Evolutionary conservation across 2,888 invertebrate species (phyloP), one percentile per base, ranked within the genome.

Genomic region (Argyresthia goedartella): DNA sequence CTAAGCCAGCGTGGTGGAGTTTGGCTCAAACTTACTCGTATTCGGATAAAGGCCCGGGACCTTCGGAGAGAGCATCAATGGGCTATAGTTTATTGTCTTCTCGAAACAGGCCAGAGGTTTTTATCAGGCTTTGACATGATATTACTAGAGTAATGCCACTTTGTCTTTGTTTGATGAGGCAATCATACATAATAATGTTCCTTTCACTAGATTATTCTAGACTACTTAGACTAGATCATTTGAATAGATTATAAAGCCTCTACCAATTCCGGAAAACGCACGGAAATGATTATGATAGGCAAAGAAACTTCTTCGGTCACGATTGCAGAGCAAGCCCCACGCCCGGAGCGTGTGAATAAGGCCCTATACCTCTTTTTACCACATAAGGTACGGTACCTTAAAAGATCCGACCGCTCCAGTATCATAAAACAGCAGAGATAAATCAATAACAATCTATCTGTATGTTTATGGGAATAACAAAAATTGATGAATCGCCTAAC

Each of bases 401-500:
- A 25, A 25, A 25, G 25, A 25, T 25, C 25, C 25, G 25, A 41
- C 4, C 4, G 13, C 41, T 13, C 13, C 8, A 41, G 13, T 41
- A 41, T 41, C 11, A 36, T 8, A 10, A 36, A 48, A 48, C 48
- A 36, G 13, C 35, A 4, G 13, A 9, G 36, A 48, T 48, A 48
- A 48, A 48, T 48, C 48, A 48, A 14, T 35, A 36, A 35, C 36
- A 14, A 48, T 36, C 36, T 48, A 48, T 36, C 48, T 14, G 6
- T 13, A 36, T 15, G 36, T 48, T 48, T 36, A 48, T 48, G 60
- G 25, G 60, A 65, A 66, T 62, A 69, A 70, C 69, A 65, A 74
- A 76, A 73, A 69, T 71, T 69, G 68, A 74, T 73, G 72, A 70
- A 73, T 73, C 70, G 69, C 65, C 48, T 14, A 13, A 36, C 48